These are phyloP conservation scores for Agrochola circellaris DNA, from an alignment of 2,888 invertebrate genomes.

Conservation along the genomic window DNA sequence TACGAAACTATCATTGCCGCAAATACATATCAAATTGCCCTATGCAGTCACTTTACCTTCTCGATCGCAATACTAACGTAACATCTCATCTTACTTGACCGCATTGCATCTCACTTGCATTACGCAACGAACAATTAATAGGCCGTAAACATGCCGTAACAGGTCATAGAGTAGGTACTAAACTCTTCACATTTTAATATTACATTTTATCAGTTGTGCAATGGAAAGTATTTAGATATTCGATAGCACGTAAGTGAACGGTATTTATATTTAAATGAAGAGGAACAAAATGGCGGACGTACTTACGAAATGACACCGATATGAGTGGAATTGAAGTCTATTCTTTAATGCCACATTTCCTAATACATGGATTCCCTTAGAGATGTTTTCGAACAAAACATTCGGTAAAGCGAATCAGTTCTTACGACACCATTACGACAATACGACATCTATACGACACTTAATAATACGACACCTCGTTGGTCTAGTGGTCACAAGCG, in stretches of 20 bases:
- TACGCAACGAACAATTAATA: constrained; percentile 50
- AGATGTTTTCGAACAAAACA: not conserved
- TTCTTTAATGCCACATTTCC: not conserved
- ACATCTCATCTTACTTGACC: constrained; percentile 45
- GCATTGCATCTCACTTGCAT: constrained; percentile 28
- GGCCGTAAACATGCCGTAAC: constrained; percentile 40
- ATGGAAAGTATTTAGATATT: constrained; percentile 41
- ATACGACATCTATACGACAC: too few species aligned
- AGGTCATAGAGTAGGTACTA: constrained; percentile 37
- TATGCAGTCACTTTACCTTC: not conserved
- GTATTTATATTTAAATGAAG: constrained; percentile 43
- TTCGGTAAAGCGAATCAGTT: not conserved
- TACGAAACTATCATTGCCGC: not conserved
- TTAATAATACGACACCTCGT: too few species aligned
- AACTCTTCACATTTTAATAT: constrained; percentile 22
- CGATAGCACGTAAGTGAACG: constrained; percentile 21
- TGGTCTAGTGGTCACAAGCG: too few species aligned
- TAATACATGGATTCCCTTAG: not conserved
- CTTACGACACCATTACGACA: not conserved
- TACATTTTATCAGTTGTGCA: constrained; percentile 30
- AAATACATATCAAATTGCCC: not conserved
- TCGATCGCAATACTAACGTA: constrained; percentile 26
- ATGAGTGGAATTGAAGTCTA: not conserved
- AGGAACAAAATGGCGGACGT: constrained; percentile 8
- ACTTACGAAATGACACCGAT: constrained; percentile 17